A percentile compares a stretch with the other conserved stretches of the same genome.
Evolutionary conservation across 1,140 invertebrate genomes (phyloP).

Genomic region (Musca domestica): DNA sequence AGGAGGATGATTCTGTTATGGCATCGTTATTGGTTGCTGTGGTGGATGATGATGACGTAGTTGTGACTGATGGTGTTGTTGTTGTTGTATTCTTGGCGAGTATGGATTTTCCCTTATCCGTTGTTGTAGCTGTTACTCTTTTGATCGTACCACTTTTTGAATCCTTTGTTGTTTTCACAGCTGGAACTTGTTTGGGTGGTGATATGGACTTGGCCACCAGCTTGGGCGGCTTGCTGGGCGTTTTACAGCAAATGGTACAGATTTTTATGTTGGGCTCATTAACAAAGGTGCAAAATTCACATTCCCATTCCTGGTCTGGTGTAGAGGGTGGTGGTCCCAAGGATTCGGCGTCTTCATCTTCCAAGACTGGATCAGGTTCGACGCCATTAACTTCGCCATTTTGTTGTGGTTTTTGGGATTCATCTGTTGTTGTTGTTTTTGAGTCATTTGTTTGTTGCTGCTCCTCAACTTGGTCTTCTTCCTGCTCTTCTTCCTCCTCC

Average conservation of each 20-base stretch:
- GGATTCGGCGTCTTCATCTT: slow-evolving; percentile 41
- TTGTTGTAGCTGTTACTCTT: slow-evolving; percentile 30
- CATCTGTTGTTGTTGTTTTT: slow-evolving; percentile 45
- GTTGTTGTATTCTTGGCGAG: slow-evolving; percentile 43
- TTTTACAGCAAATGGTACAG: slow-evolving; percentile 86
- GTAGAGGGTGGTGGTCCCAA: slow-evolving; percentile 46
- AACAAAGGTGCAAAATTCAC: slow-evolving; percentile 87
- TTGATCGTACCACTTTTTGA: slow-evolving; percentile 28
- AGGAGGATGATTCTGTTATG: slow-evolving; percentile 15
- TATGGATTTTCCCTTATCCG: slow-evolving; percentile 30
- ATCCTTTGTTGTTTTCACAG: slow-evolving; percentile 28
- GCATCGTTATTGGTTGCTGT: slow-evolving; percentile 16
- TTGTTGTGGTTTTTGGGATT: slow-evolving; percentile 10
- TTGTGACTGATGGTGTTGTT: slow-evolving; percentile 33
- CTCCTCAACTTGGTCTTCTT: too few relatives aligned
- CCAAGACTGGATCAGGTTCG: slow-evolving; percentile 28
- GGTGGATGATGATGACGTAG: slow-evolving; percentile 12
- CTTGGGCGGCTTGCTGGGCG: slow-evolving; percentile 57
- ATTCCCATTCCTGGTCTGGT: slow-evolving; percentile 68
- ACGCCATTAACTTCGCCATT: slow-evolving; percentile 31
- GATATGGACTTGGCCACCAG: slow-evolving; percentile 2
- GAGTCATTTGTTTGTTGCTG: slow-evolving; percentile 52
- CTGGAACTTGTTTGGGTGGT: slow-evolving; percentile 6
- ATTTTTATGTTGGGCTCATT: slow-evolving; percentile 76
- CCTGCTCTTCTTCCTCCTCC: slow-evolving; percentile 28